These are phyloP conservation scores for Lamellibrachia columna DNA, from an alignment of 2,888 invertebrate species.

Conservation along the genomic window DNA sequence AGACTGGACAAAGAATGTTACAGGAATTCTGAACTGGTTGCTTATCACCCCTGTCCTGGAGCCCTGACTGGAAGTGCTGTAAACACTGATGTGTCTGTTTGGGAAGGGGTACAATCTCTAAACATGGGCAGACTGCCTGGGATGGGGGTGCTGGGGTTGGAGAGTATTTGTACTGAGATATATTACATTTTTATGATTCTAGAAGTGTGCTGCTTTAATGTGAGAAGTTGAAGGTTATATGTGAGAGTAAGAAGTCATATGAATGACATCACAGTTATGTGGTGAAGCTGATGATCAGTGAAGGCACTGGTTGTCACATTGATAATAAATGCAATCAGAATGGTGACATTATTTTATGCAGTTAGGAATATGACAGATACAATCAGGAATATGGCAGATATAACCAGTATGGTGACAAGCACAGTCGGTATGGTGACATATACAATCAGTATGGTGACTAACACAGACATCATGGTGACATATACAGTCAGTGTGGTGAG, in stretches of 20 bases:
- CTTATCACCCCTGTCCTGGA: not conserved
- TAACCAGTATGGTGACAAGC: too few species aligned
- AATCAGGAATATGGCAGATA: too few species aligned
- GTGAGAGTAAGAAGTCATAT: not conserved
- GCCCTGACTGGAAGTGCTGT: not conserved
- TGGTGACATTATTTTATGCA: not conserved
- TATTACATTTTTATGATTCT: not conserved
- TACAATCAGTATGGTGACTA: too few species aligned
- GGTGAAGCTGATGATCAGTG: not conserved
- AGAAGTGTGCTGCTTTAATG: not conserved
- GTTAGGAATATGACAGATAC: too few species aligned
- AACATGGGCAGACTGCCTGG: not conserved
- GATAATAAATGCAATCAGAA: not conserved
- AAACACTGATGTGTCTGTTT: not conserved
- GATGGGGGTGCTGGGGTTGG: not conserved
- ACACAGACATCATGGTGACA: too few species aligned
- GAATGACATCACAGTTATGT: not conserved
- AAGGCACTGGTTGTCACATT: not conserved
- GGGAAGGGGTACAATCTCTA: constrained; percentile 9
- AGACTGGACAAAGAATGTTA: not conserved
- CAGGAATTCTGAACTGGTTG: constrained; percentile 4
- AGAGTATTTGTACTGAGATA: not conserved
- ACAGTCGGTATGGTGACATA: too few species aligned
- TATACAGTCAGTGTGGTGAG: too few species aligned
- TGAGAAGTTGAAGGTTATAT: not conserved